These are phyloP conservation scores for Ammodytes marinus DNA, from an alignment of 2,113 vertebrate species.

Conservation along the genomic window DNA sequence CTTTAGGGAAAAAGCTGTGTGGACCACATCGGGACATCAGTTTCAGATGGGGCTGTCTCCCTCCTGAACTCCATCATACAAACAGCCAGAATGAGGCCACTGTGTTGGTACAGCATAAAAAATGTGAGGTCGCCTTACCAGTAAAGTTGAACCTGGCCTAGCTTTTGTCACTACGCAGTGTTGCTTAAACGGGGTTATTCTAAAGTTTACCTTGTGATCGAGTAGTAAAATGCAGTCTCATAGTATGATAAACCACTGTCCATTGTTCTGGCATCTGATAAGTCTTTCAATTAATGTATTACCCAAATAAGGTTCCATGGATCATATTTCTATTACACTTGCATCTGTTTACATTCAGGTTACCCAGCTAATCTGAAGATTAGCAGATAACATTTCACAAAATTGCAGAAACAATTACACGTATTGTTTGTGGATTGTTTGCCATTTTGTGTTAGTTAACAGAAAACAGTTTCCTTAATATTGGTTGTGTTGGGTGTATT, in stretches of 20 bases:
- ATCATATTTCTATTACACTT: conserved; percentile 3
- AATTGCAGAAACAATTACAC: neutral
- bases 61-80: conserved; percentile 47
- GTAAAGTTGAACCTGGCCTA: conserved; percentile 7
- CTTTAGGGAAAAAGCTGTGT: conserved; percentile 14
- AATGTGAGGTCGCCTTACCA: neutral
- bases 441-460: neutral
- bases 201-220: conserved; percentile 1
- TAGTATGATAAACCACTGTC: conserved; percentile 12
- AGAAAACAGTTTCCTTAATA: neutral
- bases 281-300: neutral
- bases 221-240: neutral
- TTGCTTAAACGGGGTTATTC: neutral
- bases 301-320: neutral
- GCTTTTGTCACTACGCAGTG: neutral
- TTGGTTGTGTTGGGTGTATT: neutral
- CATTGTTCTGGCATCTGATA: conserved; percentile 10
- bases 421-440: neutral
- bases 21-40: conserved; percentile 25
- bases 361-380: neutral
- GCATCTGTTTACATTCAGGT: neutral
- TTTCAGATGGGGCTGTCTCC: conserved; percentile 18
- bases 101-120: conserved; percentile 22
- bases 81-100: conserved; percentile 48
- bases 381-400: neutral